Evolutionary conservation across 2,797 vertebrate genomes (phyloP), one percentile per base, ranked within the genome.

Genomic region (Mycteria americana): DNA sequence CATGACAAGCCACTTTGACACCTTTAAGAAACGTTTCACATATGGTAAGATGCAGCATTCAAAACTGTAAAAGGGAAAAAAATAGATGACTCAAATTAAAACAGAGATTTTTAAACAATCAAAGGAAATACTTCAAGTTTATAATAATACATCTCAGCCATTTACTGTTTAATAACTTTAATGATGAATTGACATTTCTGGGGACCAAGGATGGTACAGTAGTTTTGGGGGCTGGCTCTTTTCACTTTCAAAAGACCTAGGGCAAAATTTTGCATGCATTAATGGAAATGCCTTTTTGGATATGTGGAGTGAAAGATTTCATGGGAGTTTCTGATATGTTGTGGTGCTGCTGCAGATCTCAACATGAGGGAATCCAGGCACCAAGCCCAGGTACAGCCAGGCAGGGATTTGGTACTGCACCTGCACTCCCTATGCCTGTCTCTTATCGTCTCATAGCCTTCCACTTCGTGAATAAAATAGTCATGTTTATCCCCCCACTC

Each of bases 21-120:
- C 98, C 97, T 98, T 97, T 94, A 94, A 98, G 96, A 98, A 98
- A 97, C 41, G n/a, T 93, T 98, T 97, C 97, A 97, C 97, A 98
- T 97, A 97, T 97, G 96, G 94, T 90, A 96, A 96, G 82, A 96
- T 84, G 91, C 85, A 93, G 60, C 92, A 89, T 95, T 97, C 95
- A 95, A 93, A 96, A 95, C 93, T 97, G 94, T 94, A 96, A 89
- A 95, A 97, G 94, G 83, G 85, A 97, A 98, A 91, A 94, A 97
- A 94, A 95, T 72, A 93, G 80, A 92, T 92, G 5, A 96, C 46
- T 93, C 67, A 96, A 98, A 98, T 97, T 97, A 97, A 98, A 98
- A 92, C 92, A 89, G 82, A 97, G 41, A 17, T 60, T 95, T 97
- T 96, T 89, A 93, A 96, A 89, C 94, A 96, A 97, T 97, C 92